Conservation (phyloP, 2,888 invertebrate species). For the Caenorhabditis sp. region DNA sequence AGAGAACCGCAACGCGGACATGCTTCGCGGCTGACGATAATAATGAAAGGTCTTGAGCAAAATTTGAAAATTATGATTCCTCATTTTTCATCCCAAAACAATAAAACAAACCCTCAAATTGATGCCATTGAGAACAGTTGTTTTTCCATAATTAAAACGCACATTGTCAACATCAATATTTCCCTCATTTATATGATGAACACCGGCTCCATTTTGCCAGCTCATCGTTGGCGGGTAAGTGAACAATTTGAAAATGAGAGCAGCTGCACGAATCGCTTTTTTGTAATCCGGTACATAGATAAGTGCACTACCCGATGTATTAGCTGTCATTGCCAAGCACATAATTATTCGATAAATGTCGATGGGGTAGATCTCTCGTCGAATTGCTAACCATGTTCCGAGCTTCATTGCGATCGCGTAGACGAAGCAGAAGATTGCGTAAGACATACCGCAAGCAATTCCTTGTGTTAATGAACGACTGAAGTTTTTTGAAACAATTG, state of each 20-base stretch:
- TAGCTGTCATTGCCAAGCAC: constrained; percentile 56
- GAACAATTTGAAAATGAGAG: constrained; percentile 69
- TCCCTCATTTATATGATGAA: constrained; percentile 18
- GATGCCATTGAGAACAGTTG: constrained; percentile 22
- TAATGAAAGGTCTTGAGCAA: too few relatives aligned
- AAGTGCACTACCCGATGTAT: constrained; percentile 71
- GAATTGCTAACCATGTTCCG: constrained; percentile 68
- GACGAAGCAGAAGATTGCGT: constrained; percentile 71
- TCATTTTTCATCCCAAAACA: background rate
- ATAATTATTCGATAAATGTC: constrained; percentile 23
- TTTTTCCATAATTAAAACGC: constrained; percentile 30
- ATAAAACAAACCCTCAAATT: constrained; percentile 13
- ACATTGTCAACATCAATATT: constrained; percentile 23
- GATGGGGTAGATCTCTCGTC: constrained; percentile 24
- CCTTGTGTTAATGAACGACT: constrained; percentile 38
- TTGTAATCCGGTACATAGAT: constrained; percentile 72
- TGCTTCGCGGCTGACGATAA: too few relatives aligned
- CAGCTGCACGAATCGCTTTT: constrained; percentile 68
- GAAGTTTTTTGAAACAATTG: constrained; percentile 12
- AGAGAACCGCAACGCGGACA: too few relatives aligned
- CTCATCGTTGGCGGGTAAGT: constrained; percentile 32
- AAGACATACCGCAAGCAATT: constrained; percentile 66
- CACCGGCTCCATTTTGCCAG: constrained; percentile 13
- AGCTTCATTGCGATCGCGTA: constrained; percentile 72
- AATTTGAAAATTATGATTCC: too few relatives aligned